Evolutionary conservation across 2,113 vertebrate genomes (phyloP).

Genomic region (Alethe diademata): DNA sequence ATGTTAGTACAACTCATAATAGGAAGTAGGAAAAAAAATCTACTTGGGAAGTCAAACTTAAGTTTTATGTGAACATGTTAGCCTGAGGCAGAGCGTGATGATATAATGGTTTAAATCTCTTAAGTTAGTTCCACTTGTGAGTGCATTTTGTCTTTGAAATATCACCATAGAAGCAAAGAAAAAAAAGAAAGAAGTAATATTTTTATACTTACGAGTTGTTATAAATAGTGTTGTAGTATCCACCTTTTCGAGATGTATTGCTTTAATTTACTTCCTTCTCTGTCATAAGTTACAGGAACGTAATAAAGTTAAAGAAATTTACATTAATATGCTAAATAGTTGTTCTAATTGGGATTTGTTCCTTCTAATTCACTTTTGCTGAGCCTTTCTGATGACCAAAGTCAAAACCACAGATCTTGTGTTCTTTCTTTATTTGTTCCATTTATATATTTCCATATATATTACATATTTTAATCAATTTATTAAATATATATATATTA

Average conservation of each 20-base stretch:
- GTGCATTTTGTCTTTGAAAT: not conserved
- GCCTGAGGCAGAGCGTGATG: not conserved
- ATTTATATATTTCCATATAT: not conserved
- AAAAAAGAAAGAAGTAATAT: not conserved
- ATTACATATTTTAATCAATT: not conserved
- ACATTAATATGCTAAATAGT: not conserved
- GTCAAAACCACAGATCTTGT: not conserved
- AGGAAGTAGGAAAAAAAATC: not conserved
- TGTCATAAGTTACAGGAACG: slow-evolving; percentile 11
- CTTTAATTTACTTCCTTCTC: not conserved
- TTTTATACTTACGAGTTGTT: not conserved
- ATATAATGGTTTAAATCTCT: not conserved
- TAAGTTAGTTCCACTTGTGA: not conserved
- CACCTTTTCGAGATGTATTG: not conserved
- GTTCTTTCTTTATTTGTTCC: not conserved
- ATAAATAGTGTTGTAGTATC: not conserved
- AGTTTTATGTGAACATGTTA: not conserved
- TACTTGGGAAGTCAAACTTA: not conserved
- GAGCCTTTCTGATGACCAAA: not conserved
- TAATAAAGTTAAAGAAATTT: not conserved
- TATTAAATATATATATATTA: not conserved
- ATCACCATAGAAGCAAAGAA: not conserved
- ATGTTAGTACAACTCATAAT: not conserved
- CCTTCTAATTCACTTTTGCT: not conserved
- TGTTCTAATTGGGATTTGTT: not conserved